phyloP scores from a whole-genome alignment of 2,797 vertebrate species.

The Periophthalmus magnuspinnatus region DNA sequence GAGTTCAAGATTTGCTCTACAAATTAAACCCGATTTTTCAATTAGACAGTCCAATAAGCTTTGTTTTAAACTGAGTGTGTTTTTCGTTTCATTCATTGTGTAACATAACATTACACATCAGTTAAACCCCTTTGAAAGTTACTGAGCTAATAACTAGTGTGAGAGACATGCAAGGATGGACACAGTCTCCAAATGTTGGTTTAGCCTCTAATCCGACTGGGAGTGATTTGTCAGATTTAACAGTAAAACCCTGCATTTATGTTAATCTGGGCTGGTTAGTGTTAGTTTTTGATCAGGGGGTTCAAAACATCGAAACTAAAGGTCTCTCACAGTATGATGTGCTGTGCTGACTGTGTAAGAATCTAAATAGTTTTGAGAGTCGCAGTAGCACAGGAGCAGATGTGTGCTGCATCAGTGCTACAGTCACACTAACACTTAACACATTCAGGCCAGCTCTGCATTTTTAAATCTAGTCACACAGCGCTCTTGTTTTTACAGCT shows the following conservation, averaged over 20 bases:
- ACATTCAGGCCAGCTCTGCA: conserved; percentile 15
- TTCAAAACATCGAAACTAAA: conserved; percentile 18
- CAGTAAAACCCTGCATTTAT: conserved; percentile 66
- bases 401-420: conserved; percentile 17
- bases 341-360: conserved; percentile 19
- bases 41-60: neutral
- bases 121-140: conserved; percentile 2
- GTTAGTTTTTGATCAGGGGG: conserved; percentile 45
- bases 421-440: conserved; percentile 15
- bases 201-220: conserved; percentile 59
- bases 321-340: neutral
- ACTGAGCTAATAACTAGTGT: conserved; percentile 44
- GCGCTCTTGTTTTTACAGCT: neutral
- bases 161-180: conserved; percentile 43
- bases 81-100: neutral
- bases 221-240: conserved; percentile 70
- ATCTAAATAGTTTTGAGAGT: conserved; percentile 20
- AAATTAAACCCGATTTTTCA: neutral
- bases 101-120: neutral
- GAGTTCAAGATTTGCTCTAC: neutral
- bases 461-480: neutral
- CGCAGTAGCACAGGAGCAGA: conserved; percentile 20
- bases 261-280: conserved; percentile 70
- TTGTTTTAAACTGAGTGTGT: neutral
- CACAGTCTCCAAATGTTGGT: conserved; percentile 50